A percentile compares a stretch with the other conserved stretches of the same genome.
Evolutionary conservation across 2,113 vertebrate species (phyloP).

Genomic region (Psittacus erithacus): DNA sequence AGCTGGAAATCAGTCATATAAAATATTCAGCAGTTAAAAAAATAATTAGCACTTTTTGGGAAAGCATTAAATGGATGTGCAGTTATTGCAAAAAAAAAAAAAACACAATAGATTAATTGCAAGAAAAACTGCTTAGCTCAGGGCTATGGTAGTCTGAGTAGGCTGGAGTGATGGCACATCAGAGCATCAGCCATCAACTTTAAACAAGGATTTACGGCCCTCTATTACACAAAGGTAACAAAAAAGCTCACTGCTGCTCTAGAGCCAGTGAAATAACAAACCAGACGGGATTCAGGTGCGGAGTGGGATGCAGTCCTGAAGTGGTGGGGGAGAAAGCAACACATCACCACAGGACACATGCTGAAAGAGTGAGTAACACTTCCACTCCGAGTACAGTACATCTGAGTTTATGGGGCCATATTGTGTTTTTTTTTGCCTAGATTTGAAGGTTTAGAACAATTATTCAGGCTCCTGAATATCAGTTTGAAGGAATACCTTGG

Average conservation of each 20-base stretch:
- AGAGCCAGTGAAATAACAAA: not conserved
- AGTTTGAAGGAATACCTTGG: not conserved
- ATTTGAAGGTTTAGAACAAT: not conserved
- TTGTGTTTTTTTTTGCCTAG: not conserved
- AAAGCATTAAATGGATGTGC: not conserved
- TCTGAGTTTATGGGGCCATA: not conserved
- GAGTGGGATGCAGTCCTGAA: not conserved
- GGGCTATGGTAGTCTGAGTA: not conserved
- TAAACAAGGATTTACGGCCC: not conserved
- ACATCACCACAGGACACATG: rapidly evolving
- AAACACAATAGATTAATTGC: not conserved
- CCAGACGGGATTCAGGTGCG: not conserved
- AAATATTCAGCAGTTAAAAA: not conserved
- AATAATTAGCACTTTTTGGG: not conserved
- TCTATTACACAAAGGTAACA: not conserved
- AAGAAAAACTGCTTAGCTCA: not conserved
- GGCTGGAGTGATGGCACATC: not conserved
- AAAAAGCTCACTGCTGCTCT: not conserved
- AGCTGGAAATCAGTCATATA: not conserved
- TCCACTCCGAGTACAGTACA: not conserved
- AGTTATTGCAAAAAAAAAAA: not conserved
- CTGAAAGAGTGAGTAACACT: not conserved
- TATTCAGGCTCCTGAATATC: not conserved
- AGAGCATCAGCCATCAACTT: not conserved
- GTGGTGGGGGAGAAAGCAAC: not conserved